These are phyloP conservation scores for Acrobasis consociella DNA, from an alignment of 2,888 invertebrate species.

Conservation along the genomic window DNA sequence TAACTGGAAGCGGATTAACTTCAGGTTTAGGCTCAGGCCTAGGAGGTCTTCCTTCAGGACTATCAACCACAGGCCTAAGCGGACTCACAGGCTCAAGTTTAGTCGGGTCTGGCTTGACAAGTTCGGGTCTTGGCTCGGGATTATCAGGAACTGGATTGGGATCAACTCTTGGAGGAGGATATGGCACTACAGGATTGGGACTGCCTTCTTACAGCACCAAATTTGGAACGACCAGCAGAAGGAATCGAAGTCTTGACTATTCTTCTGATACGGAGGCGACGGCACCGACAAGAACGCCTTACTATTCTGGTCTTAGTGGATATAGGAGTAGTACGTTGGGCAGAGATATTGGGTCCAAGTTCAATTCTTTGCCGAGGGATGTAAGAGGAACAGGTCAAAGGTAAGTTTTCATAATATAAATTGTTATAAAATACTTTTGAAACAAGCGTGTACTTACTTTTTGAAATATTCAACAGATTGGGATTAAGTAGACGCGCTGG, in stretches of 20 bases:
- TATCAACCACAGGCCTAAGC: slow-evolving; percentile 74
- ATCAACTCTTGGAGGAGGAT: slow-evolving; percentile 64
- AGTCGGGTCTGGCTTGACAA: slow-evolving; percentile 66
- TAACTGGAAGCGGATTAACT: slow-evolving; percentile 57
- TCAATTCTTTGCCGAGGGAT: slow-evolving; percentile 88
- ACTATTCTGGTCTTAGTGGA: slow-evolving; percentile 85
- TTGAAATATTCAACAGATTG: slow-evolving; percentile 49
- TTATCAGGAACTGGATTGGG: slow-evolving; percentile 66
- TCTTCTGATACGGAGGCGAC: slow-evolving; percentile 98
- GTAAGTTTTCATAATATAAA: slow-evolving; percentile 49
- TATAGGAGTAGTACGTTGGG: slow-evolving; percentile 79
- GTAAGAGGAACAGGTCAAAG: slow-evolving; percentile 83
- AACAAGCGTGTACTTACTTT: neutral
- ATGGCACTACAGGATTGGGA: slow-evolving; percentile 71
- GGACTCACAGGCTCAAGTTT: slow-evolving; percentile 73
- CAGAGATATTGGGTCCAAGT: slow-evolving; percentile 85
- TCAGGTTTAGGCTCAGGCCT: slow-evolving; percentile 39
- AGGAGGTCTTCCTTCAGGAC: slow-evolving; percentile 65
- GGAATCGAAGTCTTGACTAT: slow-evolving; percentile 93
- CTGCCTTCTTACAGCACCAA: slow-evolving; percentile 72
- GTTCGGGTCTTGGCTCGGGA: slow-evolving; percentile 66
- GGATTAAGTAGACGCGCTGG: slow-evolving; percentile 71
- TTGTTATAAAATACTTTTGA: too few relatives aligned
- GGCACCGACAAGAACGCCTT: slow-evolving; percentile 88
- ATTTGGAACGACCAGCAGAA: slow-evolving; percentile 86